These are phyloP conservation scores for Heliconius eleuchia DNA, from an alignment of 1,140 invertebrate species.

Conservation along the genomic window DNA sequence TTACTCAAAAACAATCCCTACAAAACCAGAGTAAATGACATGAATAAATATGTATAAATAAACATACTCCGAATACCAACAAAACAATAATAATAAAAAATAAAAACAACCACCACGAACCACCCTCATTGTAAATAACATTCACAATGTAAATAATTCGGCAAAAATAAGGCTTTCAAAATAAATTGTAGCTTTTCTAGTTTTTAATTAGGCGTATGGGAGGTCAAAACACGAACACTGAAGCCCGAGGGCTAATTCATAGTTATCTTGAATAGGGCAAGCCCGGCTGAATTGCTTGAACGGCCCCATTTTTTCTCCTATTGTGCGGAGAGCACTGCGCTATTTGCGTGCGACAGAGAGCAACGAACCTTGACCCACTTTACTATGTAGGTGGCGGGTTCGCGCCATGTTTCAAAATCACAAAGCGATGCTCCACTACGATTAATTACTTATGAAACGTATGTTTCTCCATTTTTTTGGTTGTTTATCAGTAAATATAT, in stretches of 20 bases:
- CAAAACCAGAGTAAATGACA: too few relatives aligned
- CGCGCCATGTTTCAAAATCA: conserved; percentile 28
- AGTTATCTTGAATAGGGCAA: conserved; percentile 22
- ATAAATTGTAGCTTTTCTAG: conserved; percentile 12
- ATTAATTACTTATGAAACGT: background rate
- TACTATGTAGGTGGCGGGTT: conserved; percentile 28
- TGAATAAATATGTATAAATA: background rate
- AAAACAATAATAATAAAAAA: background rate
- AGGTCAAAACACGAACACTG: conserved; percentile 21
- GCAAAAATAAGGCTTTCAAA: background rate
- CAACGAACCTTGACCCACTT: conserved; percentile 45
- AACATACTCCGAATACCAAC: background rate
- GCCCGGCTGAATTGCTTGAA: conserved; percentile 20
- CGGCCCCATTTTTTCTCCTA: conserved; percentile 34
- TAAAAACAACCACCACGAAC: background rate
- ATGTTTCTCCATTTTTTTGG: background rate
- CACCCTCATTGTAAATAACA: background rate
- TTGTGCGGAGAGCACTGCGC: conserved; percentile 37
- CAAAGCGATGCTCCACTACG: background rate
- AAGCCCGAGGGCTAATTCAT: conserved; percentile 30
- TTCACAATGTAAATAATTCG: conserved; percentile 11
- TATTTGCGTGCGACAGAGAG: conserved; percentile 43
- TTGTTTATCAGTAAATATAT: background rate
- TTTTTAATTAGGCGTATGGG: conserved; percentile 17
- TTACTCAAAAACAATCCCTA: too few relatives aligned